phyloP scores from a whole-genome alignment of 2,888 invertebrate species.

The Dasypolia templi region DNA sequence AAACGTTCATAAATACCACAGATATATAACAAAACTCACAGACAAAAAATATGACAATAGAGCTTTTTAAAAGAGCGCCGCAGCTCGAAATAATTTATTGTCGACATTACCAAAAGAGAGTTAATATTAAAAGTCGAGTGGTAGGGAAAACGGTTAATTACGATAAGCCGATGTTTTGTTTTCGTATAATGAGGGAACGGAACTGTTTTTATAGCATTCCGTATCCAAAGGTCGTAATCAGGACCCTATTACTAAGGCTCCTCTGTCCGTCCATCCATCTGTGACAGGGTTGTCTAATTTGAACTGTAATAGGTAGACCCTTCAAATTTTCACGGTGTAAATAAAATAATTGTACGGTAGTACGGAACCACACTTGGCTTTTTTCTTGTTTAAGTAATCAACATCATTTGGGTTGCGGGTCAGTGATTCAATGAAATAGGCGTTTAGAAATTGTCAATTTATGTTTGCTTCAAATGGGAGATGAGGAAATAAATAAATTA shows the following conservation, averaged over 20 bases:
- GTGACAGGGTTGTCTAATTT: neutral
- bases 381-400: slow-evolving; percentile 51
- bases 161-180: slow-evolving; percentile 68
- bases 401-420: slow-evolving; percentile 19
- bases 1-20: slow-evolving; percentile 29
- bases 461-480: neutral
- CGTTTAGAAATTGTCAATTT: slow-evolving; percentile 1
- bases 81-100: slow-evolving; percentile 57
- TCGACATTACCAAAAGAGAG: slow-evolving; percentile 58
- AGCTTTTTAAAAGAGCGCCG: slow-evolving; percentile 49
- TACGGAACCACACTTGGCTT: neutral
- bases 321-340: neutral
- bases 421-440: slow-evolving; percentile 4
- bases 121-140: slow-evolving; percentile 59
- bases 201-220: slow-evolving; percentile 13
- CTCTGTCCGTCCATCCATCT: neutral
- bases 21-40: slow-evolving; percentile 25
- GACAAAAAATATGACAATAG: slow-evolving; percentile 60
- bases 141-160: slow-evolving; percentile 65
- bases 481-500: neutral
- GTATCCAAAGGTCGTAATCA: neutral
- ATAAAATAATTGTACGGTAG: neutral
- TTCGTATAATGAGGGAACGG: slow-evolving; percentile 64
- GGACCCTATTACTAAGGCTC: too few species aligned
- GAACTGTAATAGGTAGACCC: neutral